phyloP scores from a whole-genome alignment of 2,113 vertebrate genomes.

The Corythaixoides concolor region DNA sequence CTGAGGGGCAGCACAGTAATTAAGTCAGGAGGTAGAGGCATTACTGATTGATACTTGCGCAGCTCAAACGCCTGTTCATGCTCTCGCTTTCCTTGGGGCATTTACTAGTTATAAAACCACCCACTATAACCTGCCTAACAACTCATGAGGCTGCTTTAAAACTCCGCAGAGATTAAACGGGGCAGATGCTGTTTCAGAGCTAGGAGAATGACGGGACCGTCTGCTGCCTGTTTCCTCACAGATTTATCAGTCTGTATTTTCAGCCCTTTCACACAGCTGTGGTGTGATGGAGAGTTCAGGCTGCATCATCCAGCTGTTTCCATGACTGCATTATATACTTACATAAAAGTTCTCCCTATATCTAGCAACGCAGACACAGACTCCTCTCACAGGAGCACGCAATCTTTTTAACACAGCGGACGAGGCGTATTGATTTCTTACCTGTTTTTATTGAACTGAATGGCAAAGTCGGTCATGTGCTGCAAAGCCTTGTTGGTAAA shows the following conservation, averaged over 20 bases:
- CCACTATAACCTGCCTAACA: not conserved
- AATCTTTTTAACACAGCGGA: not conserved
- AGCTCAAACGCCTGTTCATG: not conserved
- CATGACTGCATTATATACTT: not conserved
- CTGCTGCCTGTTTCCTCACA: not conserved
- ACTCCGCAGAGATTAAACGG: not conserved
- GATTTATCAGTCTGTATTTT: not conserved
- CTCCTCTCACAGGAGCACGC: not conserved
- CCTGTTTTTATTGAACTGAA: slow-evolving; percentile 99
- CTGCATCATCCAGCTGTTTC: not conserved
- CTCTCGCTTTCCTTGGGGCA: not conserved
- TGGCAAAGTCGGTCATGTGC: slow-evolving; percentile 97
- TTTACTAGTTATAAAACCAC: not conserved
- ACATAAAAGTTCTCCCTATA: not conserved
- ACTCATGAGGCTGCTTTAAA: not conserved
- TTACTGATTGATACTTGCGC: not conserved
- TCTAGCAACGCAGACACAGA: not conserved
- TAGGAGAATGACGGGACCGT: not conserved
- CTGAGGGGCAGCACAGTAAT: not conserved
- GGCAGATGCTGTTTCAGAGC: not conserved
- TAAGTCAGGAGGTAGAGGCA: not conserved
- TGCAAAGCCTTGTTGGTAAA: slow-evolving; percentile 98
- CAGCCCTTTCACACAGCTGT: not conserved
- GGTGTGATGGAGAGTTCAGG: not conserved
- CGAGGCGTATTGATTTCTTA: slow-evolving; percentile 38